Evolutionary conservation across 35 echinoderm and acorn worm species (phyloP).

Genomic region (Chiridota heheva): DNA sequence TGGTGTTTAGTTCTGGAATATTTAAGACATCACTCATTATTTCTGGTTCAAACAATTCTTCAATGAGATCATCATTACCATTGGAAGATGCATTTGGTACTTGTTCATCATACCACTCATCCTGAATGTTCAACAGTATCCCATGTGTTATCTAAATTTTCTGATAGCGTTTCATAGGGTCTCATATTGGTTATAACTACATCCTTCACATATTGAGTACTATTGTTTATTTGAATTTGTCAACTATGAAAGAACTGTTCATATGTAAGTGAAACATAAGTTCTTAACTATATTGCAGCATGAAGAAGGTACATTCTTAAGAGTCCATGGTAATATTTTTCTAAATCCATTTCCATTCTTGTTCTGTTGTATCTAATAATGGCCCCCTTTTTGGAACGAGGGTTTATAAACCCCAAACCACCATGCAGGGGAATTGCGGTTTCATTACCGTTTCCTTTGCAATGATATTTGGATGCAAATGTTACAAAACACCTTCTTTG

Average conservation of each 20-base stretch:
- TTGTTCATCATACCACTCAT: slow-evolving; percentile 15
- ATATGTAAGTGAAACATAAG: background rate
- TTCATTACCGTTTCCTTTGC: background rate
- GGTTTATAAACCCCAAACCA: too few relatives aligned
- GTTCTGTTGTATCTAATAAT: slow-evolving; percentile 1
- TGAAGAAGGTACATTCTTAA: background rate
- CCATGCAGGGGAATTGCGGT: background rate
- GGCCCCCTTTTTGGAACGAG: too few relatives aligned
- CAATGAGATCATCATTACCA: background rate
- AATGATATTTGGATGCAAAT: slow-evolving; percentile 18
- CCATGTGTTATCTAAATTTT: slow-evolving; percentile 1
- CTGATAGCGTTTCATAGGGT: slow-evolving; percentile 5
- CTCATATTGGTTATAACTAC: slow-evolving; percentile 26
- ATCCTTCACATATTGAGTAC: slow-evolving; percentile 6
- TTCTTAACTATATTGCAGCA: background rate
- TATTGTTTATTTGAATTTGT: background rate
- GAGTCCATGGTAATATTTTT: slow-evolving; percentile 6
- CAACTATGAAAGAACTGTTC: slow-evolving; percentile 12
- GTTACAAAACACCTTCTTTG: slow-evolving; percentile 12
- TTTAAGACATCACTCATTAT: background rate
- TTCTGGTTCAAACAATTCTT: background rate
- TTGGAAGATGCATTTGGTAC: background rate
- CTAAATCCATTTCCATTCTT: slow-evolving; percentile 20
- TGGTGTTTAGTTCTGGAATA: background rate
- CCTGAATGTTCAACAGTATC: background rate